Base-by-base conservation (phyloP, 30 jellyfish, hydroid and myxozoan genomes). In the Hydra vulgaris region DNA sequence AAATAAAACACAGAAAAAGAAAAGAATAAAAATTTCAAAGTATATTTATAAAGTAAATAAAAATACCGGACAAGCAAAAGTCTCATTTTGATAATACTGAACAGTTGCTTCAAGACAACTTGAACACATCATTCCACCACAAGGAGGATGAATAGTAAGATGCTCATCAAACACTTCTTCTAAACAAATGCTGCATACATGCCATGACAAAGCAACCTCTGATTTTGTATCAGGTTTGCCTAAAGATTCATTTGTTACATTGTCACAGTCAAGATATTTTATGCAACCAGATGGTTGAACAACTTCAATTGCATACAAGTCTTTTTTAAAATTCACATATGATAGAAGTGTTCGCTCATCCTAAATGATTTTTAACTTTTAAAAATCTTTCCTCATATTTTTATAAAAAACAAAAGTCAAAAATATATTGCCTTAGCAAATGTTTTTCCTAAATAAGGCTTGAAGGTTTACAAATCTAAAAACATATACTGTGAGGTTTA, bases 21-120 rank as follows among this genome's bases (percentile, higher is more conserved):
- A 12, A 40, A 40, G 12, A 3, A 3, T 3, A n/a, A 24, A 73
- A n/a, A 73, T 1, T 12, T 19, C 8, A 25, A 71, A 71, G 8
- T 19, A 25, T n/a, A n/a, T n/a, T n/a, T n/a, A 1, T 21, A n/a
- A 19, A 23, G 27, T 15, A 71, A 70, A 0, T 26, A 53, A 53
- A 73, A 87, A 21, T 86, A 91, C 97, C 83, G 97, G 96, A 78
- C 97, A 91, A 5, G 97, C 95, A 78, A 91, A 91, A 55, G 80
- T 74, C 25, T 82, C 69, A 5, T 88, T 82, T 19, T 81, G 22
- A 53, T 91, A 94, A 78, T 74, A 90, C 26, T 81, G 73, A 23
- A 84, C 89, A 3, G 95, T 91, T 21, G 84, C 87, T 79, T 79
- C 87, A 18, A 91, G 71, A 77, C 97, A 91, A 26, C 76, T 88